These are phyloP conservation scores for Ispidina picta DNA, from an alignment of 2,797 vertebrate species.

Conservation along the genomic window DNA sequence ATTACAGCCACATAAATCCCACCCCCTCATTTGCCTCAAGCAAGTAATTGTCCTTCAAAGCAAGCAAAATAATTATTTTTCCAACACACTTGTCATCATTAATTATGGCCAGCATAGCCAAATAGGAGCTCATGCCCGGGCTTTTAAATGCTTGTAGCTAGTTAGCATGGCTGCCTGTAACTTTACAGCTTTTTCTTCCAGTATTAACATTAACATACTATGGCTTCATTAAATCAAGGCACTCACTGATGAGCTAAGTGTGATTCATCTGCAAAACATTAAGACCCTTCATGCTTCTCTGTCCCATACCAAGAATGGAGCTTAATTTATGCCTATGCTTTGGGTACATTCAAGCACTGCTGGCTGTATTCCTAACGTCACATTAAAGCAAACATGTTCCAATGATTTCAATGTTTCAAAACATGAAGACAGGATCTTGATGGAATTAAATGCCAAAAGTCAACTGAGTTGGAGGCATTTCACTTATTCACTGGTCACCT, in stretches of 20 bases:
- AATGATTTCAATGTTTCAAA: not conserved
- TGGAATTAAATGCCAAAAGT: not conserved
- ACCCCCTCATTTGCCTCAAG: slow-evolving; percentile 38
- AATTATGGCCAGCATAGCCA: slow-evolving; percentile 54
- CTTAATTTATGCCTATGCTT: not conserved
- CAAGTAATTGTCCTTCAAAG: slow-evolving; percentile 53
- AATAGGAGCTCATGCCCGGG: slow-evolving; percentile 34
- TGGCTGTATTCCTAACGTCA: not conserved
- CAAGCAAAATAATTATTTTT: slow-evolving; percentile 68
- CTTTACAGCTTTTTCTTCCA: slow-evolving; percentile 13
- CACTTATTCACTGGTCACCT: not conserved
- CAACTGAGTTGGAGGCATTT: not conserved
- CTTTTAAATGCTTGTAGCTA: slow-evolving; percentile 41
- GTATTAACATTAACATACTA: slow-evolving; percentile 29
- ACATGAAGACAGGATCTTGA: not conserved
- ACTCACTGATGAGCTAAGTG: not conserved
- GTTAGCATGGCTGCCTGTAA: slow-evolving; percentile 28
- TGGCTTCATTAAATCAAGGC: slow-evolving; percentile 43
- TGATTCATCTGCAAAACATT: slow-evolving; percentile 8
- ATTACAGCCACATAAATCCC: slow-evolving; percentile 49
- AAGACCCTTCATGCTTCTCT: not conserved
- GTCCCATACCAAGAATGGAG: not conserved
- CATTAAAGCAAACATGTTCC: not conserved
- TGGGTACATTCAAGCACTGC: rapidly evolving
- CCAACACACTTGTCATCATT: slow-evolving; percentile 58